These are phyloP conservation scores for Haplochromis vanheusdeni DNA, from an alignment of 2,113 vertebrate species.

Conservation along the genomic window DNA sequence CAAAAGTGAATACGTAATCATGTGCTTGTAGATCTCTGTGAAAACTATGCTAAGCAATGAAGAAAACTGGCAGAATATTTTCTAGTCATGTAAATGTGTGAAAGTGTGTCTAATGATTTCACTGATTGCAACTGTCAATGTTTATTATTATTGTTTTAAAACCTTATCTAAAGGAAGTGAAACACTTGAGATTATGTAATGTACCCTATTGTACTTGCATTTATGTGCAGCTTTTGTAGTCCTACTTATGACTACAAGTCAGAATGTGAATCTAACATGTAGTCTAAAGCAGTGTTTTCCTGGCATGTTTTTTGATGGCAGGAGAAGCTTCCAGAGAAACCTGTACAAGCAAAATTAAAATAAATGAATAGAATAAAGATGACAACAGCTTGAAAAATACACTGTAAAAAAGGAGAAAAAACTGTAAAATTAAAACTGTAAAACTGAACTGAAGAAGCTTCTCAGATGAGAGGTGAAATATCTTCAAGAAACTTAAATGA, in stretches of 20 bases:
- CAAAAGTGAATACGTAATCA: background rate
- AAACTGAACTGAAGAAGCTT: background rate
- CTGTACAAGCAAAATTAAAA: background rate
- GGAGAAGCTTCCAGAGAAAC: background rate
- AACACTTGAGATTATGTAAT: background rate
- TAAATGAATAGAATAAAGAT: background rate
- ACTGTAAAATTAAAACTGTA: background rate
- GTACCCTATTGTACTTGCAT: background rate
- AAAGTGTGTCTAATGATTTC: background rate
- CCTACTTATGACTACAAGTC: background rate
- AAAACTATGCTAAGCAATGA: background rate
- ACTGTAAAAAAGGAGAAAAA: background rate
- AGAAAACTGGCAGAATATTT: background rate
- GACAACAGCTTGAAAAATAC: background rate
- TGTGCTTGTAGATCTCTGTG: background rate
- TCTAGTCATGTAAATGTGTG: background rate
- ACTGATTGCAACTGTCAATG: background rate
- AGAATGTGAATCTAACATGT: background rate
- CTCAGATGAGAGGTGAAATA: background rate
- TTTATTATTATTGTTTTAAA: background rate
- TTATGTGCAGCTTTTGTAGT: background rate
- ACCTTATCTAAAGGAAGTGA: background rate
- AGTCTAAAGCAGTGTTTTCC: background rate
- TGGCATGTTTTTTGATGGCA: background rate
- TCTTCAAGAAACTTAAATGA: background rate